Conservation (phyloP, 2,113 vertebrate genomes). For the Heterotis niloticus region DNA sequence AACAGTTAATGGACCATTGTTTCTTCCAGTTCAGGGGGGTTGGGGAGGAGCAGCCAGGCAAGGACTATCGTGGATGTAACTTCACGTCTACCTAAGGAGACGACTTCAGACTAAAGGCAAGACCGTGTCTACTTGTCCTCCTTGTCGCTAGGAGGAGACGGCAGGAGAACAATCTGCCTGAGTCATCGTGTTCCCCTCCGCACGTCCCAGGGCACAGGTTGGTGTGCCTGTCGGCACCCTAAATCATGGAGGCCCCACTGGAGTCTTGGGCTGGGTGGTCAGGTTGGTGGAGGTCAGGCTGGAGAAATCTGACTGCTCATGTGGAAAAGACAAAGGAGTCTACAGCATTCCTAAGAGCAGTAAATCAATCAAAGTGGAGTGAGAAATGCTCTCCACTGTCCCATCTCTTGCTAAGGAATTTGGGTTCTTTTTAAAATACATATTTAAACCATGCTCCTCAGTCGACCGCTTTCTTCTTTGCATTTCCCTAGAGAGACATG, state of each 20-base stretch:
- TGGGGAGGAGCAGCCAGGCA: conserved; percentile 6
- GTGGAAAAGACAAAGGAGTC: not conserved
- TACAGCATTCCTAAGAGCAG: not conserved
- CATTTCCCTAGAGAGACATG: not conserved
- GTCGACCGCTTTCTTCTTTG: not conserved
- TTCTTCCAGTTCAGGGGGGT: not conserved
- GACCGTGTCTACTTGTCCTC: not conserved
- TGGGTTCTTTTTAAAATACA: not conserved
- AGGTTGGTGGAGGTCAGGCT: conserved; percentile 14
- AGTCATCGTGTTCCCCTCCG: conserved; percentile 10
- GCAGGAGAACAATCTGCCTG: conserved; percentile 12
- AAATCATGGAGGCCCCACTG: not conserved
- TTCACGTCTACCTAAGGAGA: conserved; percentile 16
- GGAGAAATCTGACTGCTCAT: not conserved
- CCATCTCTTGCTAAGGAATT: not conserved
- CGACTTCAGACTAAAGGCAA: conserved; percentile 1
- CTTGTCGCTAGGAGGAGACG: not conserved
- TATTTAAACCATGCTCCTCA: not conserved
- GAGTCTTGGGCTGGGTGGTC: not conserved
- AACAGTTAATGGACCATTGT: conserved; percentile 22
- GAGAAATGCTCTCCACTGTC: not conserved
- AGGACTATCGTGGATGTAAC: not conserved
- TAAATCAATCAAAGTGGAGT: not conserved
- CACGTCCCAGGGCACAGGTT: conserved; percentile 10
- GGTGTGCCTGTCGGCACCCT: conserved; percentile 3